These are phyloP conservation scores for Epinotia bilunana DNA, from an alignment of 2,888 invertebrate genomes.

Conservation along the genomic window DNA sequence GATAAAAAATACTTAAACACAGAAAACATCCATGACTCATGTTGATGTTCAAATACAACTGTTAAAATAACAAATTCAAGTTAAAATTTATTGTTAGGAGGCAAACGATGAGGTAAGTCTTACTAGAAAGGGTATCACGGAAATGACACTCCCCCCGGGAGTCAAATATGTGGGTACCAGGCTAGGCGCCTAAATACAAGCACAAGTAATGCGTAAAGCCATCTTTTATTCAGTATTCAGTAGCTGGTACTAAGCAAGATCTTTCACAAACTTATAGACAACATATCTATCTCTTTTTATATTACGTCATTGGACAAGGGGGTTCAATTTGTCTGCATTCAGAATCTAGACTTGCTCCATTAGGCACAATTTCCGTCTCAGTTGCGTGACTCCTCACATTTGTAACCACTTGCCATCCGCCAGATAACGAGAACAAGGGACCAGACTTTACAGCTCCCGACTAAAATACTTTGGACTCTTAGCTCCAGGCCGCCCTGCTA, in stretches of 20 bases:
- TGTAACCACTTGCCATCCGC: slow-evolving; percentile 63
- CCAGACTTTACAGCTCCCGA: slow-evolving; percentile 40
- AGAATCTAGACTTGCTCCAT: slow-evolving; percentile 51
- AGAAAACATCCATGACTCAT: no score
- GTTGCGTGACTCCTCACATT: slow-evolving; percentile 80
- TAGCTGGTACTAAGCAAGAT: slow-evolving; percentile 11
- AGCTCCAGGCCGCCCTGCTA: neutral
- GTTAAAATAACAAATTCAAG: no score
- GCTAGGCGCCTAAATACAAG: slow-evolving; percentile 30
- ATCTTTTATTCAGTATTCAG: neutral
- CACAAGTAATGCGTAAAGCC: neutral
- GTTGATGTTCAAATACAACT: no score
- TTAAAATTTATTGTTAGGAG: slow-evolving; percentile 21
- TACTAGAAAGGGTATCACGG: slow-evolving; percentile 28
- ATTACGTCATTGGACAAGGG: no score
- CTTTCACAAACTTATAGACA: no score
- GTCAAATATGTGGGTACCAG: slow-evolving; percentile 31
- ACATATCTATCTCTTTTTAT: no score
- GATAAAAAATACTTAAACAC: no score
- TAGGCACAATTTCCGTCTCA: slow-evolving; percentile 47
- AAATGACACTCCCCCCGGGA: slow-evolving; percentile 34
- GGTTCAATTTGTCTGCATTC: slow-evolving; percentile 51
- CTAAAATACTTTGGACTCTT: slow-evolving; percentile 22
- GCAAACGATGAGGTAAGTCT: slow-evolving; percentile 11
- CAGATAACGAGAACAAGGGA: slow-evolving; percentile 66